Conservation (phyloP, 2,797 vertebrate species). For the Thunnus albacares region DNA sequence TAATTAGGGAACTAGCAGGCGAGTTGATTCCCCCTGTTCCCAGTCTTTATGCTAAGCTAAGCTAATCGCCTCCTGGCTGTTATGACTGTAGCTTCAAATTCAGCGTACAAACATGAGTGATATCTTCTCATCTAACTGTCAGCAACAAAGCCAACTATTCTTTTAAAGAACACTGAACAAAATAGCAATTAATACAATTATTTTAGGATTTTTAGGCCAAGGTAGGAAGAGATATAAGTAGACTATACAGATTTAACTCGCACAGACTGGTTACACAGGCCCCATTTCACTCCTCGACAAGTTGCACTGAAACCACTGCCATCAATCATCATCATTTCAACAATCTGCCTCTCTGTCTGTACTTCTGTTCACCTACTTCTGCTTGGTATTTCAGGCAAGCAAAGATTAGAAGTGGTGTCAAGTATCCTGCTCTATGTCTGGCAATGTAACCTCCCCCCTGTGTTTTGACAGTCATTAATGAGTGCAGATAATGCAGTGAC, state of each 20-base stretch:
- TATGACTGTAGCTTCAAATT: neutral
- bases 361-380: conserved; percentile 47
- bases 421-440: conserved; percentile 62
- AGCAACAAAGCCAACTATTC: neutral
- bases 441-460: conserved; percentile 43
- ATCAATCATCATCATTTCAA: conserved; percentile 55
- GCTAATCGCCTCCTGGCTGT: neutral
- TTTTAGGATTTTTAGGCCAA: neutral
- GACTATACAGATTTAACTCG: conserved; percentile 13
- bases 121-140: neutral
- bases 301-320: conserved; percentile 36
- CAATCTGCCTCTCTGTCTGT: conserved; percentile 34
- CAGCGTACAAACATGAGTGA: neutral
- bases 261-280: conserved; percentile 9
- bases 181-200: neutral
- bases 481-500: conserved; percentile 59
- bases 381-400: conserved; percentile 56
- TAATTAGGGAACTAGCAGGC: no score
- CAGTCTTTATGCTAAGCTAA: no score
- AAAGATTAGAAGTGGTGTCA: conserved; percentile 71
- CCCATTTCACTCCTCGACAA: conserved; percentile 22
- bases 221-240: neutral
- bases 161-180: neutral
- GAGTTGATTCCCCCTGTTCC: no score
- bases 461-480: conserved; percentile 75